These are phyloP conservation scores for Cliona cf. orientalis DNA, from an alignment of 37 sponge, comb jelly and placozoan genomes.

Conservation along the genomic window DNA sequence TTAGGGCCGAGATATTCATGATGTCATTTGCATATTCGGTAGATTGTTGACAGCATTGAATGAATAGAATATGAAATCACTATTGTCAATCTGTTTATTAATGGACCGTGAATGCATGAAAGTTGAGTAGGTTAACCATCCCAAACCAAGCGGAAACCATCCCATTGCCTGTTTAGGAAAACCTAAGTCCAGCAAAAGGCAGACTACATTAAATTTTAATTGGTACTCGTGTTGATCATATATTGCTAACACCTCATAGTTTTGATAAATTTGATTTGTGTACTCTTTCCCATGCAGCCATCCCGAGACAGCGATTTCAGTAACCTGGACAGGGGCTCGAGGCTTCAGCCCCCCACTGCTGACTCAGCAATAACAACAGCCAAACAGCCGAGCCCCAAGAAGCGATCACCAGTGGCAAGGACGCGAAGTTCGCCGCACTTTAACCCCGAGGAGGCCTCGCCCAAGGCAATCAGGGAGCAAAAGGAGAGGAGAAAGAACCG, in stretches of 20 bases:
- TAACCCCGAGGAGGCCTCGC: slow-evolving; percentile 2
- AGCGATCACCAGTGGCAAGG: neutral
- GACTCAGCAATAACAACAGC: neutral
- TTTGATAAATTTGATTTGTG: too few species aligned
- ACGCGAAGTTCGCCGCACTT: neutral
- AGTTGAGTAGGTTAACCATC: too few species aligned
- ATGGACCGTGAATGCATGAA: too few species aligned
- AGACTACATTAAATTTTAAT: slow-evolving; percentile 1
- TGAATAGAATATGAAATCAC: too few species aligned
- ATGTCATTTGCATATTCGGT: too few species aligned
- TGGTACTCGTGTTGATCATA: too few species aligned
- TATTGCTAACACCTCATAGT: too few species aligned
- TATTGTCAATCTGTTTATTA: too few species aligned
- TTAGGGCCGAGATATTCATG: too few species aligned
- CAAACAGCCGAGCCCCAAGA: neutral
- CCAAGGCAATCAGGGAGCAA: neutral
- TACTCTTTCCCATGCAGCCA: too few species aligned
- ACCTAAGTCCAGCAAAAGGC: neutral
- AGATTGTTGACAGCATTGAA: too few species aligned
- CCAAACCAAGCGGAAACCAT: neutral
- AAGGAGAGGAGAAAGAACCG: neutral
- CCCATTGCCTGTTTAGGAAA: neutral
- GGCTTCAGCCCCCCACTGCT: neutral
- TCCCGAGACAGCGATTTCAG: neutral
- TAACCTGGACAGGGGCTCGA: neutral